Percentiles rank a stretch among this genome's conserved stretches.
Evolutionary conservation across 2,888 invertebrate genomes (phyloP).

Genomic region (Aromia moschata): DNA sequence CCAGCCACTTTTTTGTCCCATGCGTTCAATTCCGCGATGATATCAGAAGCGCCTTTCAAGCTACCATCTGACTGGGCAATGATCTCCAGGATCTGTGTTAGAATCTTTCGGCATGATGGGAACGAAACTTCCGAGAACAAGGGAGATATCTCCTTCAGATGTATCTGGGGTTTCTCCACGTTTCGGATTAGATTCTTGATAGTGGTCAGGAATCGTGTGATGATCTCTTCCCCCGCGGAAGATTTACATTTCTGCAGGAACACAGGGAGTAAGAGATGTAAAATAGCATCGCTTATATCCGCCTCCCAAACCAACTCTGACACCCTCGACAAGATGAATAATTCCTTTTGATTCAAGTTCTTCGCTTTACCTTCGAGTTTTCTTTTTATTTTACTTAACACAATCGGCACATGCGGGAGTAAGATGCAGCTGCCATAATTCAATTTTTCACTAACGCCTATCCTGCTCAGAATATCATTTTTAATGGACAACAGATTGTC

Average conservation of each 20-base stretch:
- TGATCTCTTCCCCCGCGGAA: slow-evolving; percentile 73
- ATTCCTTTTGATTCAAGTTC: slow-evolving; percentile 73
- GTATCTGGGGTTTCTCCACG: slow-evolving; percentile 71
- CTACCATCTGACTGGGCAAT: slow-evolving; percentile 66
- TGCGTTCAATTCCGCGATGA: slow-evolving; percentile 81
- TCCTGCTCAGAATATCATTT: slow-evolving; percentile 49
- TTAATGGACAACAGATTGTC: slow-evolving; percentile 61
- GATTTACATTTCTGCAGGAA: slow-evolving; percentile 71
- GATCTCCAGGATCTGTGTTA: slow-evolving; percentile 71
- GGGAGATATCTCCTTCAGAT: slow-evolving; percentile 76
- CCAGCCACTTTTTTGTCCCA: slow-evolving; percentile 89
- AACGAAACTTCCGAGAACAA: slow-evolving; percentile 75
- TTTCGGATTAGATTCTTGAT: slow-evolving; percentile 79
- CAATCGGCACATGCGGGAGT: slow-evolving; percentile 75
- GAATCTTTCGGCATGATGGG: slow-evolving; percentile 73
- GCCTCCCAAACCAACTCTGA: slow-evolving; percentile 78
- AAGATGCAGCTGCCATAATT: slow-evolving; percentile 80
- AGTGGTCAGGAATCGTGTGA: slow-evolving; percentile 76
- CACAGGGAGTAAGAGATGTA: slow-evolving; percentile 78
- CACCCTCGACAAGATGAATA: slow-evolving; percentile 78
- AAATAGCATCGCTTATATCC: slow-evolving; percentile 73
- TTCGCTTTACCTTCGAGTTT: slow-evolving; percentile 71
- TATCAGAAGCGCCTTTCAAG: slow-evolving; percentile 62
- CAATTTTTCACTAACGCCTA: slow-evolving; percentile 62
- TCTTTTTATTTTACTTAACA: slow-evolving; percentile 75